Evolutionary conservation across 1,140 invertebrate genomes (phyloP), one percentile per base, ranked within the genome.

Genomic region (Procambarus clarkii): DNA sequence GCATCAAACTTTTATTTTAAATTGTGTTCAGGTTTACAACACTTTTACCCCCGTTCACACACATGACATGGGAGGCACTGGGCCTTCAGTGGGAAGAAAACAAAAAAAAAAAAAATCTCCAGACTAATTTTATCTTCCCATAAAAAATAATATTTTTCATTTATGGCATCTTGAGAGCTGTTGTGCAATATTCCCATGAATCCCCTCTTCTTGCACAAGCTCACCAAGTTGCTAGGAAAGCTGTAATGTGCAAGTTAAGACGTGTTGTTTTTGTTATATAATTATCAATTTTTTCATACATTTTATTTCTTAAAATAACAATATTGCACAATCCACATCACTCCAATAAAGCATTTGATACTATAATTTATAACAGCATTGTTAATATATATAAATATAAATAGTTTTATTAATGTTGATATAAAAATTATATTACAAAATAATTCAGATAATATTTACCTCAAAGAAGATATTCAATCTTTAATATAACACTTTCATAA

Each of bases 311-410:
- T 54, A 34, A 58, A 81, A 58, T 81, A 54, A 24, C 79, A n/a
- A 50, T 81, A 81, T 81, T 81, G 79, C 79, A 81, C 79, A 54
- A 81, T 54, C 69, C 69, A 74, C 5, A 24, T 74, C 24, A 34
- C 69, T 74, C 21, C 69, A 74, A 34, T 34, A 74, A 74, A 24
- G 24, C 69, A 81, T 58, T 9, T 58, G 15, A 64, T 64, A 21
- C 60, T 64, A 50, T 81, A 58, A 21, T 81, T 54, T 81, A 54
- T 45, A 81, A 79, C 46, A 58, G 21, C n/a, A 81, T 24, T 8
- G 3, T 9, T 58, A 80, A 21, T 18, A 11, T 21, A 64, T 64
- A 21, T 64, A 64, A 64, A 64, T 64, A 64, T 58, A 58, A 34
- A 54, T 21, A 24, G 24, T 54, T 71, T 71, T 71, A 74, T 74